Evolutionary conservation across 2,797 vertebrate species (phyloP).

Genomic region (Eulemur rubriventer): DNA sequence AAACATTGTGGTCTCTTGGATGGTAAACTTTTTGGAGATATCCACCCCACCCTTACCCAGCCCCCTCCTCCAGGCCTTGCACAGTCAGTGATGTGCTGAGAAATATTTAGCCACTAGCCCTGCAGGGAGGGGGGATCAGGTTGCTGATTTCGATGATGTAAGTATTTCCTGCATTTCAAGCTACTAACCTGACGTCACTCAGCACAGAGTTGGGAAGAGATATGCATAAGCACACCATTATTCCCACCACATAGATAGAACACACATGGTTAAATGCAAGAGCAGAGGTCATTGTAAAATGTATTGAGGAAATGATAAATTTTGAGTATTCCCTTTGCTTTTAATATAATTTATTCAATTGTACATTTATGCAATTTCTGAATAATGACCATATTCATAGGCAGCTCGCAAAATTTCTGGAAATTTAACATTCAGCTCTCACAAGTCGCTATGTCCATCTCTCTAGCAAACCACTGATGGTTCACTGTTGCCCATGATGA

Average conservation of each 20-base stretch:
- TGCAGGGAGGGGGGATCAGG: fast-evolving
- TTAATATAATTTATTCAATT: background rate
- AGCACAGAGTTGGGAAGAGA: background rate
- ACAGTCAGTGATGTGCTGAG: background rate
- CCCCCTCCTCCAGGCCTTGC: background rate
- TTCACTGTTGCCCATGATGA: background rate
- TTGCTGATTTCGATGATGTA: background rate
- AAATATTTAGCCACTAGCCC: background rate
- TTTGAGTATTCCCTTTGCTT: background rate
- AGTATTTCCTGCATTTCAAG: background rate
- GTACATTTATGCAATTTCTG: background rate
- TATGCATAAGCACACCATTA: background rate
- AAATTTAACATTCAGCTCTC: background rate
- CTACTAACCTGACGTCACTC: background rate
- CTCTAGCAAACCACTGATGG: background rate
- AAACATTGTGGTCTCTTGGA: background rate
- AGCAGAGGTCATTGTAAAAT: background rate
- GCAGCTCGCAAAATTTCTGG: background rate
- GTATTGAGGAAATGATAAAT: background rate
- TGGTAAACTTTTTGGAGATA: background rate
- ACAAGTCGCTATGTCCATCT: background rate
- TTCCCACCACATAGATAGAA: background rate
- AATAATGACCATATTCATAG: background rate
- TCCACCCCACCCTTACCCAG: background rate
- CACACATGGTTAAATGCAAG: background rate